These are phyloP conservation scores for Todiramphus chloris DNA, from an alignment of 2,113 vertebrate species.

Conservation along the genomic window DNA sequence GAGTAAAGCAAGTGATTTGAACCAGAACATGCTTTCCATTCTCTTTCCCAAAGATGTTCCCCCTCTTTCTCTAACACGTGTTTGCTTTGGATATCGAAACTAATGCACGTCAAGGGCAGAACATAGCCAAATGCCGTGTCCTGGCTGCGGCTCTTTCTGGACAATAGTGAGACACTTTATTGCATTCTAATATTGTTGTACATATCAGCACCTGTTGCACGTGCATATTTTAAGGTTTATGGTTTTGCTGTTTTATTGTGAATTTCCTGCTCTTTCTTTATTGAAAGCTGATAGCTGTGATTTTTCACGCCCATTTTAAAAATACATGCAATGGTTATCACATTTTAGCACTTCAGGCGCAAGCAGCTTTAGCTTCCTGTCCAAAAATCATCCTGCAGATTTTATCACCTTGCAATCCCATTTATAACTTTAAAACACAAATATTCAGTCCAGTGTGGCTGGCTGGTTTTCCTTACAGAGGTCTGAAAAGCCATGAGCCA, in stretches of 20 bases:
- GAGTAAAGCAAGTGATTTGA: background rate
- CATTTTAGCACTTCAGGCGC: conserved; percentile 16
- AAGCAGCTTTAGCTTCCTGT: conserved; percentile 16
- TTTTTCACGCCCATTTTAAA: conserved; percentile 49
- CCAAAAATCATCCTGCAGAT: conserved; percentile 13
- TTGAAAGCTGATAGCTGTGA: conserved; percentile 52
- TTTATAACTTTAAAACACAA: conserved; percentile 8
- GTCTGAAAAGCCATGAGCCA: background rate
- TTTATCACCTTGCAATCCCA: background rate
- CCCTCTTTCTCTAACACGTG: background rate
- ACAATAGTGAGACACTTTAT: background rate
- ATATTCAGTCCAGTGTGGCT: background rate
- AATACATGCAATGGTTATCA: background rate
- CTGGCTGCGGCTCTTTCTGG: background rate
- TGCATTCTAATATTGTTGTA: background rate
- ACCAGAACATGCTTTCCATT: background rate
- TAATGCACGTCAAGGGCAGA: background rate
- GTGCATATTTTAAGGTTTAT: background rate
- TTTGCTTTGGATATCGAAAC: background rate
- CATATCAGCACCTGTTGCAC: conserved; percentile 29
- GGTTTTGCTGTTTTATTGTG: conserved; percentile 44
- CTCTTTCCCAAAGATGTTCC: background rate
- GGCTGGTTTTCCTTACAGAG: background rate
- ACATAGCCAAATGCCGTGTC: background rate
- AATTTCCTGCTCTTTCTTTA: conserved; percentile 50